Evolutionary conservation across 2,113 vertebrate species (phyloP), one percentile per base, ranked within the genome.

Genomic region (Anoplopoma fimbria): DNA sequence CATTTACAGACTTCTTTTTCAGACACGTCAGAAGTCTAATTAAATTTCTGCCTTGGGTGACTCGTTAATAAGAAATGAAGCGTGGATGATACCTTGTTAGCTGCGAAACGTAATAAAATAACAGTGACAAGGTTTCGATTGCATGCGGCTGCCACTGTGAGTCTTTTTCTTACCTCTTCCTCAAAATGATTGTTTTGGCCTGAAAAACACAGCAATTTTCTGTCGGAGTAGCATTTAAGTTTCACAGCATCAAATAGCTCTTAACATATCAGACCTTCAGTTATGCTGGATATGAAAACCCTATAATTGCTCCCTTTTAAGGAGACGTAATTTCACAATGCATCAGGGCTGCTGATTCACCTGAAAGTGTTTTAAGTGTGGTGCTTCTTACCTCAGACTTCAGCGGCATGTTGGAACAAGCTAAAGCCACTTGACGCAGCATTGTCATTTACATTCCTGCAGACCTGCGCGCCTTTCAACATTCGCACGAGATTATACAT

Each of bases 11-110:
- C 92, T 79, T 84, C 68, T 89, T 76, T 47, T 69, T 75, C 29
- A 51, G 71, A 72, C 84, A 81, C 89, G 87, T 84, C 86, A 82
- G 82, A 94, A 92, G 91, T 95, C 92, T 95, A 96, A 97, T 97
- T 96, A 95, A 92, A 96, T 95, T 89, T 90, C 86, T 89, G 6
- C 81, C 93, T 82, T 84, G 87, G 88, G 90, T 91, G 90, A 92
- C 82, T 91, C 55, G 84, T 95, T 95, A 95, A 93, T 93, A 92
- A 89, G 85, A 92, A 91, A 69, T 79, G 90, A 89, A 87, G 88
- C 82, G 0, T 92, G 91, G 90, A 91, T 81, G 90, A 86, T 89
- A 85, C 89, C 93, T 93, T 89, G 87, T 94, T 95, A 92, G 92
- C 90, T 80, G 85, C 80, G 36, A 40, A 45, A 69, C 84, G 81